These are phyloP conservation scores for Poecilia latipinna DNA, from an alignment of 2,113 vertebrate species.

Conservation along the genomic window DNA sequence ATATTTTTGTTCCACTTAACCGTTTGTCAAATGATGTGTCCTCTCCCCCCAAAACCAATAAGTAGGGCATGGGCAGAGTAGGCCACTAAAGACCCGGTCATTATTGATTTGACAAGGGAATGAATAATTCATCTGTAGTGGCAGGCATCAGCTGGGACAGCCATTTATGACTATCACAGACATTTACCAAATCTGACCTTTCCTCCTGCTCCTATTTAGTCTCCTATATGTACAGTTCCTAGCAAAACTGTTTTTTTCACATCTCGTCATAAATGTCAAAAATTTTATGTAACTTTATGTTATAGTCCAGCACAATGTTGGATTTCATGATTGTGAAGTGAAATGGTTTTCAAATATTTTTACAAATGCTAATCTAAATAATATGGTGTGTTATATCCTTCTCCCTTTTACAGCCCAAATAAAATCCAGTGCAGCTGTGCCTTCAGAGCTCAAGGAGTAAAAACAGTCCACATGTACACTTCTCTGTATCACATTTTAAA, in stretches of 20 bases:
- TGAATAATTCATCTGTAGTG: slow-evolving; percentile 79
- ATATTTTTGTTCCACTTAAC: slow-evolving; percentile 50
- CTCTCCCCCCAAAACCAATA: slow-evolving; percentile 57
- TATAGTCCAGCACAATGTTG: neutral
- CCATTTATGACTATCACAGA: slow-evolving; percentile 45
- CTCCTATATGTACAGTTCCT: slow-evolving; percentile 1
- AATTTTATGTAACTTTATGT: neutral
- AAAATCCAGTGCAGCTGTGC: neutral
- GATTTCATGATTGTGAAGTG: neutral
- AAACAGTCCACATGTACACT: too few species aligned
- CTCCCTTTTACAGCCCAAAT: neutral
- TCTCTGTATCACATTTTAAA: too few species aligned
- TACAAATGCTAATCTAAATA: neutral
- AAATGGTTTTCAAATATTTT: neutral
- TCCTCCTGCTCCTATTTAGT: slow-evolving; percentile 22
- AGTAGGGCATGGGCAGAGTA: slow-evolving; percentile 74
- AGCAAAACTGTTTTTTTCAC: neutral
- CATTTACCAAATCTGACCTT: slow-evolving; percentile 47
- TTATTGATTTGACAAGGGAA: slow-evolving; percentile 80
- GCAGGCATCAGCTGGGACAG: slow-evolving; percentile 76
- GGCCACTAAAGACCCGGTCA: slow-evolving; percentile 67
- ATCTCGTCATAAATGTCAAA: too few species aligned
- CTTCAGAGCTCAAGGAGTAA: too few species aligned
- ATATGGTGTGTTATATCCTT: neutral
- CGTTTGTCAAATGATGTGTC: slow-evolving; percentile 61